Evolutionary conservation across 2,888 invertebrate genomes (phyloP), one percentile per base, ranked within the genome.

Genomic region (Mylabris sibirica): DNA sequence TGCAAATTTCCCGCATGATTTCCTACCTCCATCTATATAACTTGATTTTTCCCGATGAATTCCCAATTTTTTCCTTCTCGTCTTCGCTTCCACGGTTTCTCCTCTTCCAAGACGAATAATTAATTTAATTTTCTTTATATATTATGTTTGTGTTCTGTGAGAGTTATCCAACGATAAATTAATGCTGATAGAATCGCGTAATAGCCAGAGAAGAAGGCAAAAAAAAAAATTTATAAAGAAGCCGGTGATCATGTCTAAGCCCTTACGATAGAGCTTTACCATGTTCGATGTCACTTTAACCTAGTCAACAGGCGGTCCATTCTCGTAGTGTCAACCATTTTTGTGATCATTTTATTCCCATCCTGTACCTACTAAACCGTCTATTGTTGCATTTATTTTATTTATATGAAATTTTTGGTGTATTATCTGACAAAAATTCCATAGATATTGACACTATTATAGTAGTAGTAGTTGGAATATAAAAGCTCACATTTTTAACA

Each of bases 1-100:
- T 79, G 81, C 82, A 78, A 76, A 80, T 82, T 83, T 81, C 79
- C 77, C 81, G 78, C 81, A 76, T 78, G 81, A 82, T 80, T 81
- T 81, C 77, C 76, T 72, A 65, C 22, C 71, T 76, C 75, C 77
- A 77, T 75, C 76, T 73, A 38, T 14, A 38, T 12, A 69, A 71
- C 75, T 62, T 73, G 72, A 69, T 75, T 77, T 77, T 78, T 76
- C 78, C 67, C 72, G 67, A 63, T 61, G 60, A 65, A 66, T 66
- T 76, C 70, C 72, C 76, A 72, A 75, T 77, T 77, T 74, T 68
- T 30, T 30, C 30, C 65, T 67, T 63, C 38, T n/a, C 12, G 22
- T 38, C 34, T 63, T 63, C 34, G n/a, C n/a, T n/a, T n/a, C n/a
- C n/a, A n/a, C 44, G 20, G 11, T n/a, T 49, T 20, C 11, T 71